Percentiles rank a stretch among this genome's conserved stretches.
Conservation (phyloP, 2,888 invertebrate species). For the Perizoma affinitatum region DNA sequence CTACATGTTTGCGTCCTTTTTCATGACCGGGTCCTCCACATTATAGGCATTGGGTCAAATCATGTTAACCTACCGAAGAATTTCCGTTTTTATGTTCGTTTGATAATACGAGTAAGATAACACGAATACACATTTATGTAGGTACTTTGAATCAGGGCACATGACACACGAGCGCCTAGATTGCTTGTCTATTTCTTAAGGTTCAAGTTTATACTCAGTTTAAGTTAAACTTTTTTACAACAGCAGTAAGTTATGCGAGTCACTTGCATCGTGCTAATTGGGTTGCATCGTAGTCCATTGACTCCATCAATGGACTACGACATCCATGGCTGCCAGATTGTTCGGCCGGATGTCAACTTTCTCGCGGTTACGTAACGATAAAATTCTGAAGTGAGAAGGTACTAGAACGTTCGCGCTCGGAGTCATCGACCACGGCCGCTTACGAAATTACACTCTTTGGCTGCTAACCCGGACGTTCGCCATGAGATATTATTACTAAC, state of each 20-base stretch:
- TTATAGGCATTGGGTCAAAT: slow-evolving; percentile 20
- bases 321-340: slow-evolving; percentile 51
- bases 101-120: slow-evolving; percentile 5
- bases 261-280: slow-evolving; percentile 44
- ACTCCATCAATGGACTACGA: too few species aligned
- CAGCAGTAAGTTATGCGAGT: slow-evolving; percentile 3
- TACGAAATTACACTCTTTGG: slow-evolving; percentile 70
- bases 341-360: slow-evolving; percentile 80
- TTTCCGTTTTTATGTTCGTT: slow-evolving; percentile 14
- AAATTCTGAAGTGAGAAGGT: slow-evolving; percentile 61
- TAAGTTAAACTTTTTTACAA: too few species aligned
- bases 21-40: slow-evolving; percentile 22
- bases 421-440: slow-evolving; percentile 82
- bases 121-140: neutral
- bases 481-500: slow-evolving; percentile 37
- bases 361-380: slow-evolving; percentile 78
- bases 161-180: neutral
- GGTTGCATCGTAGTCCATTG: slow-evolving; percentile 57
- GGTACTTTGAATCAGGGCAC: neutral
- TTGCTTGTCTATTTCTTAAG: slow-evolving; percentile 1
- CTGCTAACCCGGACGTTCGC: slow-evolving; percentile 58
- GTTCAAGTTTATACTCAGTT: slow-evolving; percentile 7
- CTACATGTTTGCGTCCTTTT: slow-evolving; percentile 17
- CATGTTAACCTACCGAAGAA: slow-evolving; percentile 5
- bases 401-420: slow-evolving; percentile 81